Conservation (phyloP, 2,888 invertebrate species). For the Chymomyza procnemis region DNA sequence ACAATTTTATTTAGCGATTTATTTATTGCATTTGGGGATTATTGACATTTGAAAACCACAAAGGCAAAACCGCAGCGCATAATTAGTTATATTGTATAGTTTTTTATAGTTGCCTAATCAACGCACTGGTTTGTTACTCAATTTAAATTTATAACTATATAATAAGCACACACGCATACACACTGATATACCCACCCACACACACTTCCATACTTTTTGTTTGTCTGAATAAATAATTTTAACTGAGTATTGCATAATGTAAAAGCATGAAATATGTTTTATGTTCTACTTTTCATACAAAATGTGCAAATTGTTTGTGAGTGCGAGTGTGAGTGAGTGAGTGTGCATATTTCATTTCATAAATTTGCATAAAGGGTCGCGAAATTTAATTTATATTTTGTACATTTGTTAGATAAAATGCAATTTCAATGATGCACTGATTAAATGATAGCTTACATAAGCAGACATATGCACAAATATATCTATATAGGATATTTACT, state of each 20-base stretch:
- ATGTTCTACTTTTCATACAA: neutral
- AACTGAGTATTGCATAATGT: neutral
- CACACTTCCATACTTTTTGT: neutral
- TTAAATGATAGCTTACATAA: neutral
- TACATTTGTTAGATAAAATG: neutral
- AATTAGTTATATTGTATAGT: conserved; percentile 44
- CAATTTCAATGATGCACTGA: neutral
- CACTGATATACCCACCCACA: too few species aligned
- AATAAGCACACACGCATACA: neutral
- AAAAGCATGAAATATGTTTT: neutral
- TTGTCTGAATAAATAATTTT: neutral
- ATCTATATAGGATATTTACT: neutral
- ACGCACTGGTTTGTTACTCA: conserved; percentile 13
- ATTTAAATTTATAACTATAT: neutral
- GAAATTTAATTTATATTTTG: neutral
- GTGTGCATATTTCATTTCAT: neutral
- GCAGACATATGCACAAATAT: neutral
- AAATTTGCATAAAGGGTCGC: neutral
- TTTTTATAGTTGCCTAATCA: conserved; percentile 24
- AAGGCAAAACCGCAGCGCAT: conserved; percentile 37
- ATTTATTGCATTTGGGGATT: neutral
- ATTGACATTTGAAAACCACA: neutral
- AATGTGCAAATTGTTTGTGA: neutral
- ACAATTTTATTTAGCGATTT: neutral
- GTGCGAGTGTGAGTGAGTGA: neutral